These are phyloP conservation scores for Glaucidium brasilianum DNA, from an alignment of 2,113 vertebrate genomes.

Conservation along the genomic window DNA sequence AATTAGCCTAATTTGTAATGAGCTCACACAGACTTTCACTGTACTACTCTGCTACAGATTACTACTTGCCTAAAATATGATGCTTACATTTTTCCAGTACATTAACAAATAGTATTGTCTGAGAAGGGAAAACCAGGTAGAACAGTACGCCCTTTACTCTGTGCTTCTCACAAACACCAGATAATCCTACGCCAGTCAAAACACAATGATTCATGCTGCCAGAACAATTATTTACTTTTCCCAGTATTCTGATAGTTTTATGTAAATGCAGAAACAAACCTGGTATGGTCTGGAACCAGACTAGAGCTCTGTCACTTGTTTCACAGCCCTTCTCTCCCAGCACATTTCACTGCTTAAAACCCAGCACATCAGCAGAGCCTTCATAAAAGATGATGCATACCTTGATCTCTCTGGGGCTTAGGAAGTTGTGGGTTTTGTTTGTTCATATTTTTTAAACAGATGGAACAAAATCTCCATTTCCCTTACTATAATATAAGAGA, in stretches of 20 bases:
- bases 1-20: neutral
- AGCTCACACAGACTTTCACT: neutral
- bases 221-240: neutral
- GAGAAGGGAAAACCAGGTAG: neutral
- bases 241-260: conserved; percentile 6
- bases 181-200: neutral
- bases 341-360: neutral
- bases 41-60: neutral
- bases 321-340: neutral
- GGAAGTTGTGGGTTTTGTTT: neutral
- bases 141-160: neutral
- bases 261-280: neutral
- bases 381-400: neutral
- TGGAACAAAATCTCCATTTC: neutral
- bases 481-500: neutral
- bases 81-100: neutral
- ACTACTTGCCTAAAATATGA: neutral
- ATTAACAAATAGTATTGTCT: neutral
- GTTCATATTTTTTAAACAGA: neutral
- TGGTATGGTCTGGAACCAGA: neutral
- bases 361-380: neutral
- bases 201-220: neutral
- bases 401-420: neutral
- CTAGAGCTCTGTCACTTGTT: neutral
- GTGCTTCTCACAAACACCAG: neutral